Evolutionary conservation across 2,113 vertebrate species (phyloP), one percentile per base, ranked within the genome.

Genomic region (Motacilla tschutschensis): DNA sequence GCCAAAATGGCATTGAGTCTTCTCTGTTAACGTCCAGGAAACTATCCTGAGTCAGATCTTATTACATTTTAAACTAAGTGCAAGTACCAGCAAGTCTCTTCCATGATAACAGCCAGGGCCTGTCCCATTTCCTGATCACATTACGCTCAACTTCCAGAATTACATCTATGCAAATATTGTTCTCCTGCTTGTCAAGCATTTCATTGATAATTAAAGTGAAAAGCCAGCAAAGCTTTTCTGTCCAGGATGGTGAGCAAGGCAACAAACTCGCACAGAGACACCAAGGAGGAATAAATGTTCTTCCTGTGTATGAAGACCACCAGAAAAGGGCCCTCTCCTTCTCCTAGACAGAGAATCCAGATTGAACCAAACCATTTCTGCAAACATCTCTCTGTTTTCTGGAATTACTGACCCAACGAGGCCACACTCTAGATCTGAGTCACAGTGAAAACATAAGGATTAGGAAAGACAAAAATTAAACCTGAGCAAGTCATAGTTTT

Each of bases 51-150:
- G 84, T 94, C 92, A 94, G 92, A 87, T 88, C 76, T 83, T 83
- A 90, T 85, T 95, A 92, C 91, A 65, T 83, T 80, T 72, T 77
- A 93, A 94, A 58, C 89, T 43, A 74, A 33, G 60, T 54, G 79
- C 94, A 93, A 90, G 93, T 93, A 91, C 74, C 82, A 87, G 87
- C 93, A 94, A 91, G 95, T 74, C 80, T 84, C 59, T 71, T 85
- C 91, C 78, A 71, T 73, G 85, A 70, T 91, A 93, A 91, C n/a
- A 85, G 41, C 83, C 90, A 85, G 79, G 43, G 82, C 89, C 87
- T 85, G 93, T 83, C 89, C 72, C 85, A 62, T 94, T 95, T 91
- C 94, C 93, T 92, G 89, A 87, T 92, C 84, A 78, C 62, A 89
- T 91, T 91, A 91, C 54, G 3, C 73, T 85, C 77, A 65, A 65